Conservation (phyloP, 2,113 vertebrate species). For the human (Homo sapiens) region DNA sequence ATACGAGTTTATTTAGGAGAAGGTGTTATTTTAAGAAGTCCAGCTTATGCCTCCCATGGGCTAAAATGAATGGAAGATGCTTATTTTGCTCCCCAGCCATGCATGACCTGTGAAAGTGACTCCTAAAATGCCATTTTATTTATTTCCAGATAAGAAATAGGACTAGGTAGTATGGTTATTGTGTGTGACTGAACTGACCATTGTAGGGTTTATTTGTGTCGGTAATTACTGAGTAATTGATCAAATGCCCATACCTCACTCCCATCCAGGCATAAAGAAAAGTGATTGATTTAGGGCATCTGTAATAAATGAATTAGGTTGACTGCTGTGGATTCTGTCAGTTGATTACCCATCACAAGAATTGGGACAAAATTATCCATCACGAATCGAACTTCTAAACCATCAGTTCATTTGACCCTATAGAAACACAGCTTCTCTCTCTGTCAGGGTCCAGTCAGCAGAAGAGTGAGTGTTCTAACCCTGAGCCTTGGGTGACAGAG, state of each 20-base stretch:
- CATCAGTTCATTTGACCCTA: background rate
- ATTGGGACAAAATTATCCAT: background rate
- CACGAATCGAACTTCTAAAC: background rate
- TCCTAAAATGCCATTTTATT: constrained; percentile 11
- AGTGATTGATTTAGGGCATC: constrained; percentile 7
- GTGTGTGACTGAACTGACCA: background rate
- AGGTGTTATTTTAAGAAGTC: background rate
- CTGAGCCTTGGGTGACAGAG: background rate
- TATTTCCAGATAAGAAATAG: constrained; percentile 16
- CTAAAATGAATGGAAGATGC: background rate
- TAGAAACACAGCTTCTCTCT: background rate
- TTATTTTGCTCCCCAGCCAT: background rate
- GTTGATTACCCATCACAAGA: background rate
- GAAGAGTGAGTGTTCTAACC: background rate
- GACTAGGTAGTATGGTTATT: background rate
- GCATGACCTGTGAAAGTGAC: background rate
- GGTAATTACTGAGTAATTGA: constrained; percentile 20
- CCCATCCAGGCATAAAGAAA: background rate
- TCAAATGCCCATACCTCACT: background rate
- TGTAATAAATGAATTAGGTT: background rate
- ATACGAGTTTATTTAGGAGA: background rate
- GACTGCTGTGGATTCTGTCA: background rate
- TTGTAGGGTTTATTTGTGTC: background rate
- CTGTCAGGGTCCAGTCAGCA: background rate
- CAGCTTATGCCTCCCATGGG: background rate